phyloP scores from a whole-genome alignment of 2,113 vertebrate species.

The Ifrita kowaldi region DNA sequence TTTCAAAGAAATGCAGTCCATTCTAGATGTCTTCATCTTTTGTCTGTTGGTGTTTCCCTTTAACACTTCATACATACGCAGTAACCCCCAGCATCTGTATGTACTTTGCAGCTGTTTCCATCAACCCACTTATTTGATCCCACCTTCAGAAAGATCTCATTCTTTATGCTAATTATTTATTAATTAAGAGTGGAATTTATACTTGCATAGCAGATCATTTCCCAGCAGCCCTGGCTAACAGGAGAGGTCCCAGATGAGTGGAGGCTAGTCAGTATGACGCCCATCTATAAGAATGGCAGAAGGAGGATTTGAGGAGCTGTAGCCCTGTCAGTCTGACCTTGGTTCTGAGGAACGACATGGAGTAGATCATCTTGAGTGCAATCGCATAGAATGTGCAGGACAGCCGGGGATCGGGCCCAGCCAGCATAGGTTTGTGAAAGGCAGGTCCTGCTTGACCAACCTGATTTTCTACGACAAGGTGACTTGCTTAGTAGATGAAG shows the following conservation, averaged over 20 bases:
- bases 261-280: accelerated
- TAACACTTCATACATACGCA: not conserved
- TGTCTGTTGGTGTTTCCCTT: not conserved
- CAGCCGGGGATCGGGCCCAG: not conserved
- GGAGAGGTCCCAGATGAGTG: not conserved
- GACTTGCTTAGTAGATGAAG: not conserved
- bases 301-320: not conserved
- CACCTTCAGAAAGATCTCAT: not conserved
- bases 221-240: not conserved
- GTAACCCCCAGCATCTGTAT: not conserved
- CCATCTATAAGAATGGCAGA: not conserved
- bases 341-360: accelerated
- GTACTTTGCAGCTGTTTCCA: not conserved
- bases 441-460: not conserved
- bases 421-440: not conserved
- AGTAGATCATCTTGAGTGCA: not conserved
- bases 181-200: not conserved
- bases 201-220: not conserved
- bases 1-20: not conserved
- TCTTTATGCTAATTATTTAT: not conserved
- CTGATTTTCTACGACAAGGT: not conserved
- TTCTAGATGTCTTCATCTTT: not conserved
- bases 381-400: not conserved
- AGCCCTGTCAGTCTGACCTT: not conserved
- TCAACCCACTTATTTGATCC: not conserved